Evolutionary conservation across 2,797 vertebrate genomes (phyloP).

Genomic region (Ataeniobius toweri): DNA sequence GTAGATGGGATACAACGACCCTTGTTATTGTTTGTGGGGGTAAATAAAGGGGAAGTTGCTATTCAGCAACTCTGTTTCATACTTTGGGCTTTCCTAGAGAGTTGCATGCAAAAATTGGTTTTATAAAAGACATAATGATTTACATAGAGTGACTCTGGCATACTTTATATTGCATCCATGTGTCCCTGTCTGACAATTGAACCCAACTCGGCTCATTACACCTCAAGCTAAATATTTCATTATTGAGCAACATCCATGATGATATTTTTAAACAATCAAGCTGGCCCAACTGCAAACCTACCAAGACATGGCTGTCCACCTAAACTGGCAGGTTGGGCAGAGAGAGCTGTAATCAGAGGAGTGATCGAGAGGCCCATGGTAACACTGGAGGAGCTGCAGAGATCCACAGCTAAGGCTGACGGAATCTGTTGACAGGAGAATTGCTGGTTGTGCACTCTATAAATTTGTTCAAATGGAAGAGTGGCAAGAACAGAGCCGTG

Average conservation of each 20-base stretch:
- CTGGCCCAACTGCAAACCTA: conserved; percentile 7
- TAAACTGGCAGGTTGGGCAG: not conserved
- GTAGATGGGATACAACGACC: conserved; percentile 36
- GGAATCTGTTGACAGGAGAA: not conserved
- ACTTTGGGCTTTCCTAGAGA: not conserved
- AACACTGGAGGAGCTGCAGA: not conserved
- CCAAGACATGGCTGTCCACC: not conserved
- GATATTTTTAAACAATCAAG: conserved; percentile 21
- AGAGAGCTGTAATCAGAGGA: not conserved
- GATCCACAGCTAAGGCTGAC: too few species aligned
- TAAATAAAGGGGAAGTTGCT: not conserved
- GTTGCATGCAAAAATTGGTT: not conserved
- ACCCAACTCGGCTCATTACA: conserved; percentile 3
- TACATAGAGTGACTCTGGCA: conserved; percentile 1
- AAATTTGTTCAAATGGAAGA: not conserved
- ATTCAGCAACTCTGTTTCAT: not conserved
- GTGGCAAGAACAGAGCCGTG: not conserved
- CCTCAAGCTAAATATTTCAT: conserved; percentile 23
- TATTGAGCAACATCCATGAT: conserved; percentile 1
- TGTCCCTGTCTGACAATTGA: conserved; percentile 30
- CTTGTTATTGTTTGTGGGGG: not conserved
- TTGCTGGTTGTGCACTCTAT: not conserved
- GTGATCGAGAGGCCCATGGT: not conserved
- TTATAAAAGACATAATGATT: conserved; percentile 7
- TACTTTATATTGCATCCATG: not conserved